Conservation (phyloP, 2,797 vertebrate genomes). For the Harpagifer antarcticus region DNA sequence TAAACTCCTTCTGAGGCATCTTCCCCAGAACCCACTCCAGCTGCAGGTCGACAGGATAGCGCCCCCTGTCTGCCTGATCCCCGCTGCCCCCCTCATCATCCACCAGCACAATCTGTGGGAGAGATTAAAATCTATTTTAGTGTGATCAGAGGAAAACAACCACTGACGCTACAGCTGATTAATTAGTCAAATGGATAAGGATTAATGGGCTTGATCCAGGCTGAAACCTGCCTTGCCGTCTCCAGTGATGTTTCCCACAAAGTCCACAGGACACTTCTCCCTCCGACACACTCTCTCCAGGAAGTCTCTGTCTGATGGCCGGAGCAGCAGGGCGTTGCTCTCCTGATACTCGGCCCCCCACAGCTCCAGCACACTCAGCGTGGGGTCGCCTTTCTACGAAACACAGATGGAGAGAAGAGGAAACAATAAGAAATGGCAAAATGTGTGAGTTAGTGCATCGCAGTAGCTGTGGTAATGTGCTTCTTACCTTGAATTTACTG, state of each 20-base stretch:
- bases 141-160: neutral
- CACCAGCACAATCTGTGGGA: constrained; percentile 89
- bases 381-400: constrained; percentile 91
- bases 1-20: constrained; percentile 94
- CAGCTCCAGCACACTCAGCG: constrained; percentile 92
- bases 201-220: constrained; percentile 1
- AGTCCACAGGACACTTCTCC: constrained; percentile 91
- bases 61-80: constrained; percentile 39
- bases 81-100: constrained; percentile 79
- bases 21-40: constrained; percentile 95
- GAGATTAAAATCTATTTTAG: neutral
- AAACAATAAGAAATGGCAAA: neutral
- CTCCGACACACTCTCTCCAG: constrained; percentile 86
- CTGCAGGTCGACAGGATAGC: constrained; percentile 90
- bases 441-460: neutral
- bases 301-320: constrained; percentile 76
- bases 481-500: constrained; percentile 89
- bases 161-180: neutral
- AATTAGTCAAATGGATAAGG: neutral
- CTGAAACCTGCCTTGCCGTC: constrained; percentile 85
- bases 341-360: constrained; percentile 98
- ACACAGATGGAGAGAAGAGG: neutral
- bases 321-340: constrained; percentile 92
- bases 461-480: neutral
- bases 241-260: constrained; percentile 91